phyloP scores from a whole-genome alignment of 1,140 invertebrate genomes.

The Trichonephila clavipes region DNA sequence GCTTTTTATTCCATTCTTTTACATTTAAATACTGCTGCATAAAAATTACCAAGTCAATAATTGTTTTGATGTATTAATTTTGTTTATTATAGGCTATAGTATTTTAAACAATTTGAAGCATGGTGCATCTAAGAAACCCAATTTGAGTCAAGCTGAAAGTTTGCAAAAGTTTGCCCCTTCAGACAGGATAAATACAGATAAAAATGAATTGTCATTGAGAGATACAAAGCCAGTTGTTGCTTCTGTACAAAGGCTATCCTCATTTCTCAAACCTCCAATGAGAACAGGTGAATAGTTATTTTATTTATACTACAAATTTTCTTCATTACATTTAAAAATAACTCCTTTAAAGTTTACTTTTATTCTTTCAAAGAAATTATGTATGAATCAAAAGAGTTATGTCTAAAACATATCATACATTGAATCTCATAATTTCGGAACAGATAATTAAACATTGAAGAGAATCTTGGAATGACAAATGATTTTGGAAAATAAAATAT shows the following conservation, averaged over 20 bases:
- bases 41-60: no score
- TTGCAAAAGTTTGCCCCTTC: neutral
- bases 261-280: slow-evolving; percentile 66
- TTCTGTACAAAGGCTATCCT: slow-evolving; percentile 46
- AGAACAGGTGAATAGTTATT: slow-evolving; percentile 54
- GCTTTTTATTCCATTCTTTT: no score
- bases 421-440: no score
- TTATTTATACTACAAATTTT: neutral
- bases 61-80: neutral
- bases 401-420: no score
- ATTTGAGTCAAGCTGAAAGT: slow-evolving; percentile 27
- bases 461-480: no score
- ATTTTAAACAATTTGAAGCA: slow-evolving; percentile 25
- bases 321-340: neutral
- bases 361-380: neutral
- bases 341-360: neutral
- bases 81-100: neutral
- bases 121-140: slow-evolving; percentile 12
- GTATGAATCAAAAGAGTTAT: no score
- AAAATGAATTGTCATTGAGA: neutral
- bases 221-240: neutral
- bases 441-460: no score
- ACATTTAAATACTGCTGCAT: neutral
- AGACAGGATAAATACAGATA: neutral
- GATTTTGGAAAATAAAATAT: no score